phyloP scores from a whole-genome alignment of 2,113 vertebrate species.

The Antidorcas marsupialis region DNA sequence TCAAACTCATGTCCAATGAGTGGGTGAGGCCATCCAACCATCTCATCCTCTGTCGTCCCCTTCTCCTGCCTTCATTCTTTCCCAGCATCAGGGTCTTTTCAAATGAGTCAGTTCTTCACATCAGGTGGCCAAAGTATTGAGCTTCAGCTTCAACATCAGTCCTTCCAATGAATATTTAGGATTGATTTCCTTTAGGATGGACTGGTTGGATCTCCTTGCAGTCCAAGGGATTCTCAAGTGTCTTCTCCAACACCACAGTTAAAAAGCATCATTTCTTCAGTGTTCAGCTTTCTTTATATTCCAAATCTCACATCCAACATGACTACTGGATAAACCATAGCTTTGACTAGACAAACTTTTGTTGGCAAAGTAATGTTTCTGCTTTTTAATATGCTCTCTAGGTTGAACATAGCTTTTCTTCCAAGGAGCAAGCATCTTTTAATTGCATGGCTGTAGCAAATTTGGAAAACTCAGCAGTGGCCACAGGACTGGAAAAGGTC shows the following conservation, averaged over 20 bases:
- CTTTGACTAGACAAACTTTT: not conserved
- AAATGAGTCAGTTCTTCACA: not conserved
- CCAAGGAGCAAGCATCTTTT: not conserved
- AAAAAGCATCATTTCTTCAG: not conserved
- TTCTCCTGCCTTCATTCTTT: not conserved
- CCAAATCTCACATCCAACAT: not conserved
- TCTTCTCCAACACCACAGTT: not conserved
- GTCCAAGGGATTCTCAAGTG: not conserved
- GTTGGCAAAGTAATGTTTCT: not conserved
- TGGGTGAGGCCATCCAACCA: not conserved
- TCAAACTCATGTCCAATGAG: not conserved
- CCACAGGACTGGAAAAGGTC: too few species aligned
- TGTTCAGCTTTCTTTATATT: not conserved
- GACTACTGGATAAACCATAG: not conserved
- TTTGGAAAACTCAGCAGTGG: too few species aligned
- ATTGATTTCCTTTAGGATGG: not conserved
- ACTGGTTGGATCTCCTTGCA: not conserved
- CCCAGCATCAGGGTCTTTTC: not conserved
- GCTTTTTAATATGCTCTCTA: not conserved
- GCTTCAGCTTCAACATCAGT: not conserved
- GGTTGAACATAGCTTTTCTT: not conserved
- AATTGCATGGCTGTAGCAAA: not conserved
- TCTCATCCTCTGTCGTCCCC: not conserved
- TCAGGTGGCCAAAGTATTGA: not conserved
- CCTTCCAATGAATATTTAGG: not conserved